These are phyloP conservation scores for Chunga burmeisteri DNA, from an alignment of 2,113 vertebrate genomes.

Conservation along the genomic window DNA sequence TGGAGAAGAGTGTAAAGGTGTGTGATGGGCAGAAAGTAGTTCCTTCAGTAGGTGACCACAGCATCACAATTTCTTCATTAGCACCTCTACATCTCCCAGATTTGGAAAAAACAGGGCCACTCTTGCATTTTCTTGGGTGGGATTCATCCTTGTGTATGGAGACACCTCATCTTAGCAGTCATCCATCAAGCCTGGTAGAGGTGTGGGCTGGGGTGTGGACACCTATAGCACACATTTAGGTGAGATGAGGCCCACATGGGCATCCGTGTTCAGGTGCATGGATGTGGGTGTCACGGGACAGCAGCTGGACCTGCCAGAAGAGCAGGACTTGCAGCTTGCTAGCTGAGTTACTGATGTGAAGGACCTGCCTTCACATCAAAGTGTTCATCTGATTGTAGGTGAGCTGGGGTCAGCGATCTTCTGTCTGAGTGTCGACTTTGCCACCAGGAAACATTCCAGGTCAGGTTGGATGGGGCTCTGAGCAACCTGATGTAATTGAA, in stretches of 20 bases:
- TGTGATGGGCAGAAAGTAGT: neutral
- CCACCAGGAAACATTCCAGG: neutral
- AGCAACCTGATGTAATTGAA: neutral
- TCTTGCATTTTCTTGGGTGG: neutral
- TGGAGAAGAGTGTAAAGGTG: neutral
- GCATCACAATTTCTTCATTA: neutral
- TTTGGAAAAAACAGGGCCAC: neutral
- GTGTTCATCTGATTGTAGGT: neutral
- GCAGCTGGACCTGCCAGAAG: neutral
- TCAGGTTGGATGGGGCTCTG: fast-evolving
- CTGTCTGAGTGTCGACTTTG: neutral
- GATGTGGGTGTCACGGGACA: neutral
- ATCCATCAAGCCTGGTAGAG: neutral
- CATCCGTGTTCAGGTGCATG: neutral
- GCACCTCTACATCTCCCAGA: neutral
- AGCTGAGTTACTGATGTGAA: neutral
- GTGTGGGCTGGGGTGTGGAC: neutral
- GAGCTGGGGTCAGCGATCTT: neutral
- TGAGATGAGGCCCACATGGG: too few species aligned
- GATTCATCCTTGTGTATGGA: neutral
- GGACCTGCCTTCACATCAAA: neutral
- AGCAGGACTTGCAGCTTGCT: neutral
- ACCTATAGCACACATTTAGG: neutral
- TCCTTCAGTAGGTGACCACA: neutral
- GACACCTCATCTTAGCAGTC: neutral